Evolutionary conservation across 2,888 invertebrate species (phyloP).

Genomic region (Eristalinus aeneus): DNA sequence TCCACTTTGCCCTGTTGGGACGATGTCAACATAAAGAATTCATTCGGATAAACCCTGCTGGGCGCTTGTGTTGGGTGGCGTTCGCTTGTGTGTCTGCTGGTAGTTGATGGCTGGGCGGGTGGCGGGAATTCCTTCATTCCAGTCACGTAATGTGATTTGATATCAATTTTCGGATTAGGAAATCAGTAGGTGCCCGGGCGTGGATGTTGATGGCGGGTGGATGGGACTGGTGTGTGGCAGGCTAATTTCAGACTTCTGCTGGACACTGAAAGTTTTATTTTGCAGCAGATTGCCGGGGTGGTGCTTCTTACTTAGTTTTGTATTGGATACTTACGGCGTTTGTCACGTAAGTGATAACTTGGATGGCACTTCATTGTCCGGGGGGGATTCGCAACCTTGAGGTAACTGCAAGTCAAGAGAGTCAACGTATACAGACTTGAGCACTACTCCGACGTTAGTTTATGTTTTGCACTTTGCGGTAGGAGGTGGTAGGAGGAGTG

Average conservation of each 20-base stretch:
- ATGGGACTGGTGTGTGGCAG: constrained; percentile 55
- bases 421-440: background rate
- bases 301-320: background rate
- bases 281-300: constrained; percentile 16
- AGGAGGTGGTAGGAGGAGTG: background rate
- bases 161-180: constrained; percentile 76
- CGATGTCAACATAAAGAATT: constrained; percentile 65
- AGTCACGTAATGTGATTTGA: constrained; percentile 78
- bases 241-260: constrained; percentile 61
- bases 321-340: background rate
- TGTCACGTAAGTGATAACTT: constrained; percentile 39
- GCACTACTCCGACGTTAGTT: background rate
- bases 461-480: background rate
- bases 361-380: background rate
- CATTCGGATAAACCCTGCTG: constrained; percentile 55
- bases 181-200: constrained; percentile 41
- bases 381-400: background rate
- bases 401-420: background rate
- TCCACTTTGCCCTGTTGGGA: constrained; percentile 10
- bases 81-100: constrained; percentile 18
- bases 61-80: constrained; percentile 16
- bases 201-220: constrained; percentile 18
- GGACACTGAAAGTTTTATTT: constrained; percentile 25
- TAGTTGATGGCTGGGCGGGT: constrained; percentile 26
- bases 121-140: constrained; percentile 70